Evolutionary conservation across 2,888 invertebrate species (phyloP), one percentile per base, ranked within the genome.

Genomic region (Trachelus tabidus): DNA sequence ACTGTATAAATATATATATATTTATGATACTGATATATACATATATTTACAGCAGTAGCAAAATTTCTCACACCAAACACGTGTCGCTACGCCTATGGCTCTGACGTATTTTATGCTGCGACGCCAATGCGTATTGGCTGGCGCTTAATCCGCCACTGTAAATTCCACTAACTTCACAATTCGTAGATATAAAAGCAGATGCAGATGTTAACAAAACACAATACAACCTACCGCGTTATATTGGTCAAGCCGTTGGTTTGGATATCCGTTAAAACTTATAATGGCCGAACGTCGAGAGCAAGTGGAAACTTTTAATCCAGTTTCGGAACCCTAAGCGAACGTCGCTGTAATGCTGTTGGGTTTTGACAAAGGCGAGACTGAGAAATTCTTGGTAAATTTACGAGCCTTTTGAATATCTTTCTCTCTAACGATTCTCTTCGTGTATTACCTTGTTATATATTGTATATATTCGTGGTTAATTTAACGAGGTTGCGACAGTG

Each of bases 281-380:
- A 80, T 76, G 77, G 75, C 68, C 73, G 69, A 68, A 40, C 33
- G 75, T 77, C 75, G 69, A 78, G 79, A 76, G 30, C 79, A 73
- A 34, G 73, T 68, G 75, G 40, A 81, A 83, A 83, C 80, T 84
- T 84, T 82, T 76, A 84, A 82, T 84, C 80, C 80, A 83, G 81
- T 84, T 84, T 83, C 78, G 75, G 77, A 77, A 69, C 73, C 15
- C 75, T 69, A 76, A 73, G 73, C 68, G 76, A 33, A 68, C 35
- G 56, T 56, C 23, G 23, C 56, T 0, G 23, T 56, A 56, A 56
- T 9, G 23, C 23, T 1, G 56, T 23, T 56, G 9, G 56, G 12
- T 35, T 56, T 23, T 23, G 56, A 56, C 2, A 56, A 56, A 56
- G 9, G 56, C 9, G 9, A 56, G 2, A 56, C 56, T 1, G 23